Evolutionary conservation across 2,113 vertebrate genomes (phyloP).

Genomic region (Bubo scandiacus): DNA sequence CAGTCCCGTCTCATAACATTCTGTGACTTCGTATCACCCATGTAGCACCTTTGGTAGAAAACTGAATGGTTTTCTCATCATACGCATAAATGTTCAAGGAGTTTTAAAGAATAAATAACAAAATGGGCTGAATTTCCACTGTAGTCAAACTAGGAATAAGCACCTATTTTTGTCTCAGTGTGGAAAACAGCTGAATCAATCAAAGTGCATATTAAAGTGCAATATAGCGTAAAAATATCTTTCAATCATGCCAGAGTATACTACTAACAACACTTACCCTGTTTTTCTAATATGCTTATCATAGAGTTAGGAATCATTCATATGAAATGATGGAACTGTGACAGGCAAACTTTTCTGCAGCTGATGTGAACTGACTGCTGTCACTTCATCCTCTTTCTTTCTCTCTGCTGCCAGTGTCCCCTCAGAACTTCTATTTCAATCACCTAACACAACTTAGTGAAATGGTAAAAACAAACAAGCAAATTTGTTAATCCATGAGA

Average conservation of each 20-base stretch:
- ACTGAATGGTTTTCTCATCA: neutral
- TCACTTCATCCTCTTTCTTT: neutral
- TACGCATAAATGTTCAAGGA: neutral
- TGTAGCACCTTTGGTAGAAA: neutral
- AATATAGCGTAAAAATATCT: neutral
- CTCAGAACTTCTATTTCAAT: neutral
- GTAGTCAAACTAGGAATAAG: neutral
- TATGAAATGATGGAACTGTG: neutral
- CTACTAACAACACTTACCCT: neutral
- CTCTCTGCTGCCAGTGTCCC: neutral
- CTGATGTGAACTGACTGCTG: neutral
- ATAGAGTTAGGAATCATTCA: neutral
- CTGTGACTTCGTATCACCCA: neutral
- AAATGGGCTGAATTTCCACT: neutral
- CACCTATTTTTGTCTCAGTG: neutral
- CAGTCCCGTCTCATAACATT: neutral
- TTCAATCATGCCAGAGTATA: neutral
- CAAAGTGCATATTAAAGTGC: neutral
- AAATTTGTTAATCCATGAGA: neutral
- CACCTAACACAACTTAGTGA: neutral
- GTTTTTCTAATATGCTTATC: neutral
- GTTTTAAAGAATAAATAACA: neutral
- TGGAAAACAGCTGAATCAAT: neutral
- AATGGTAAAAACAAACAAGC: neutral
- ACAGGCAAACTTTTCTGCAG: neutral